phyloP scores from a whole-genome alignment of 2,888 invertebrate species.

The Adineta ricciae region DNA sequence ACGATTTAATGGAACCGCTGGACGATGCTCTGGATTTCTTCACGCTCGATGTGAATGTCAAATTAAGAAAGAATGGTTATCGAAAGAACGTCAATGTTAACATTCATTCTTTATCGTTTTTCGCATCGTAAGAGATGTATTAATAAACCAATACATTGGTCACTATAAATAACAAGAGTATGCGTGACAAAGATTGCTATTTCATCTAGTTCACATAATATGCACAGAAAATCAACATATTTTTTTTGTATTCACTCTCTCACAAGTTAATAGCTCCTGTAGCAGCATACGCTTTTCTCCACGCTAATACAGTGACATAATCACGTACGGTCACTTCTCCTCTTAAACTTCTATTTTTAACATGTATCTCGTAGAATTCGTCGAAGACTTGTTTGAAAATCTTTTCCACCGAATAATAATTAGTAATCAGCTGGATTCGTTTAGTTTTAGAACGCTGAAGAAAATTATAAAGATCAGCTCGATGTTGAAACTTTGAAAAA shows the following conservation, averaged over 20 bases:
- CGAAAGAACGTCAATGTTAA: no score
- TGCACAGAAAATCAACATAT: no score
- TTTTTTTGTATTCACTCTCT: not conserved
- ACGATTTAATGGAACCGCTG: no score
- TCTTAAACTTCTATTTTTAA: not conserved
- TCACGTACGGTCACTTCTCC: not conserved
- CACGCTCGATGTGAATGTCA: no score
- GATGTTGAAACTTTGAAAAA: not conserved
- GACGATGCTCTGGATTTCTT: no score
- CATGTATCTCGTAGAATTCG: not conserved
- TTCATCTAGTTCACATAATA: no score
- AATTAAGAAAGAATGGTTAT: no score
- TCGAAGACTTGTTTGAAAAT: not conserved
- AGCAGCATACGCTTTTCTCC: not conserved
- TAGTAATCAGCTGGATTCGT: not conserved
- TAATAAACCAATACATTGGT: no score
- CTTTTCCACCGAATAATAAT: not conserved
- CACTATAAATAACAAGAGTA: no score
- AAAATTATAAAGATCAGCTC: not conserved
- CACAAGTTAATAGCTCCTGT: not conserved
- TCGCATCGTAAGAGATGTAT: no score
- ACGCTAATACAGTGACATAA: not conserved
- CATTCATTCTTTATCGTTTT: no score
- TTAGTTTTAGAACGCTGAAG: not conserved
- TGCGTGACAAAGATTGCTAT: no score